phyloP scores from a whole-genome alignment of 2,113 vertebrate species.

The Poecilia latipinna region DNA sequence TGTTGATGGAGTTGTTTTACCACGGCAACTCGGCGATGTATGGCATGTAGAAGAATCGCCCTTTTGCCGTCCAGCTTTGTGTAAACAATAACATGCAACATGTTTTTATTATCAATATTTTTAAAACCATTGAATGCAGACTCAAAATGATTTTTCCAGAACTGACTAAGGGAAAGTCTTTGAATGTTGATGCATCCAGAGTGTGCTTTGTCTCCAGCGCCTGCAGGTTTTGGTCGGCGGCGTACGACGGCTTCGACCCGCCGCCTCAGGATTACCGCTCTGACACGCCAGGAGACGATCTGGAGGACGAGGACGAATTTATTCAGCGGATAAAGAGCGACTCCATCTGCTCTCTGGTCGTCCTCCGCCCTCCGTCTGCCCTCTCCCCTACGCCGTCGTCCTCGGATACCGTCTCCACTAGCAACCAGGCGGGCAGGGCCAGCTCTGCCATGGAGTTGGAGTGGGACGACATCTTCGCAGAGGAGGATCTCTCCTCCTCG shows the following conservation, averaged over 20 bases:
- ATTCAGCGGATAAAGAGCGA: slow-evolving; percentile 26
- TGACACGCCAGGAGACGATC: slow-evolving; percentile 30
- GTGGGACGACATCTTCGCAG: slow-evolving; percentile 93
- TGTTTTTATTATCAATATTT: too few species aligned
- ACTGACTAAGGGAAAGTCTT: not conserved
- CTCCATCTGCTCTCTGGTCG: slow-evolving; percentile 32
- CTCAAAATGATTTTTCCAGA: not conserved
- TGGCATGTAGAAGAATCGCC: too few species aligned
- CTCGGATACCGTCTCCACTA: slow-evolving; percentile 38
- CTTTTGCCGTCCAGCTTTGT: too few species aligned
- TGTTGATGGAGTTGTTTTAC: too few species aligned
- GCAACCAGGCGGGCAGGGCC: slow-evolving; percentile 77
- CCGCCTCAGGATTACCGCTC: slow-evolving; percentile 76
- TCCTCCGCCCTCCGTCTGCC: slow-evolving; percentile 10
- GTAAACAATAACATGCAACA: too few species aligned
- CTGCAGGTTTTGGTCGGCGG: slow-evolving; percentile 90
- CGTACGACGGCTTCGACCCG: slow-evolving; percentile 89
- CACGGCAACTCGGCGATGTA: too few species aligned
- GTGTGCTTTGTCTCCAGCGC: slow-evolving; percentile 71
- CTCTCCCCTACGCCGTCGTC: slow-evolving; percentile 43
- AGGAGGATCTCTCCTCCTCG: slow-evolving; percentile 58
- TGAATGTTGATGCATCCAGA: too few species aligned
- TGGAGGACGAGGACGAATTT: slow-evolving; percentile 70
- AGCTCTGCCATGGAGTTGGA: slow-evolving; percentile 82
- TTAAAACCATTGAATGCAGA: too few species aligned